phyloP scores from a whole-genome alignment of 2,888 invertebrate genomes.

The Tenodera sinensis region DNA sequence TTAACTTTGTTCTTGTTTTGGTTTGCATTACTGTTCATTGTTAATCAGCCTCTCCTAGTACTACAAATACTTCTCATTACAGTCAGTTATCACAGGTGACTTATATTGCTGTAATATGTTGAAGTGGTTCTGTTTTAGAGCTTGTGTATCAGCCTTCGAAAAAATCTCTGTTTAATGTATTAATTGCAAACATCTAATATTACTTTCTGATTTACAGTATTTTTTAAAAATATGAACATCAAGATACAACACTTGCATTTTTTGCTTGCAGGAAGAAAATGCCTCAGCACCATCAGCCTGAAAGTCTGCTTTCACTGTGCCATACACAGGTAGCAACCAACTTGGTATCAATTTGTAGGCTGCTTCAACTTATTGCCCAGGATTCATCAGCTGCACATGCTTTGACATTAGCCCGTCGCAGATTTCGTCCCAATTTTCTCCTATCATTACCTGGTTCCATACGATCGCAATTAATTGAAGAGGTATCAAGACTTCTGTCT shows the following conservation, averaged over 20 bases:
- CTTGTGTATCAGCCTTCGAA: background rate
- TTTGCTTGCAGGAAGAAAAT: background rate
- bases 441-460: constrained; percentile 43
- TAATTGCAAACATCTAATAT: background rate
- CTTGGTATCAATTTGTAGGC: constrained; percentile 44
- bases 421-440: constrained; percentile 44
- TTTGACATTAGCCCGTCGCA: constrained; percentile 41
- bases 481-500: constrained; percentile 43
- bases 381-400: constrained; percentile 43
- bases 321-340: constrained; percentile 44
- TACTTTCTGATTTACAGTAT: background rate
- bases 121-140: too few relatives aligned
- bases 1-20: too few relatives aligned
- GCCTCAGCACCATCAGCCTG: constrained; percentile 42
- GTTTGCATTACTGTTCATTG: too few relatives aligned
- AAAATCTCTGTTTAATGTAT: background rate
- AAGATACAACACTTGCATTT: background rate
- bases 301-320: constrained; percentile 43
- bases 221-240: background rate
- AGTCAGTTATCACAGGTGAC: too few relatives aligned
- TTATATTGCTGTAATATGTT: too few relatives aligned
- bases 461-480: constrained; percentile 43
- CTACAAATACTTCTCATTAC: too few relatives aligned
- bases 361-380: constrained; percentile 44
- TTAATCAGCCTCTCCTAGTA: too few relatives aligned